Conservation (phyloP, 2,797 vertebrate species). For the Danionella dracula region DNA sequence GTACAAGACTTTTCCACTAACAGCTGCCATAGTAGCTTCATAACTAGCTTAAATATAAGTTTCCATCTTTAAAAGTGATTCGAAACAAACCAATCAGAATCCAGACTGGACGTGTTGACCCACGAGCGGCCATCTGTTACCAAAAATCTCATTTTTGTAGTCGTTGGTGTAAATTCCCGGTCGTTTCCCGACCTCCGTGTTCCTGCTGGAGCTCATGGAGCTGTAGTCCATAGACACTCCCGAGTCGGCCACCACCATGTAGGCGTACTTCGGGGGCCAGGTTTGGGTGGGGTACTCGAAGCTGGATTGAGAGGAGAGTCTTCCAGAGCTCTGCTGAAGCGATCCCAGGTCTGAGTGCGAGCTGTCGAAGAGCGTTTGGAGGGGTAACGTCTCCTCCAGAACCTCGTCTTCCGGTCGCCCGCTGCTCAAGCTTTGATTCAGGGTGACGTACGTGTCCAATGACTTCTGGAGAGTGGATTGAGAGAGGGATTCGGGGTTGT, state of each 20-base stretch:
- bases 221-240: constrained; percentile 82
- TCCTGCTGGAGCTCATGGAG: constrained; percentile 60
- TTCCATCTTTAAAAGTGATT: too few species aligned
- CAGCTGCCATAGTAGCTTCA: constrained; percentile 14
- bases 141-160: constrained; percentile 69
- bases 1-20: neutral
- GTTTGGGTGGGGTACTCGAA: constrained; percentile 65
- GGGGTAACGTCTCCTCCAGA: constrained; percentile 58
- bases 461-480: constrained; percentile 61
- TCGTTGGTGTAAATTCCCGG: constrained; percentile 64
- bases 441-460: constrained; percentile 71
- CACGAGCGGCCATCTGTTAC: constrained; percentile 38
- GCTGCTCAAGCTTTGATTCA: constrained; percentile 47
- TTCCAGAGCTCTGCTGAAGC: constrained; percentile 56
- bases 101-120: constrained; percentile 54
- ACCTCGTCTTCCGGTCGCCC: constrained; percentile 37
- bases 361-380: constrained; percentile 60
- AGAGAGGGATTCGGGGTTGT: constrained; percentile 45
- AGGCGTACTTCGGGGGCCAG: constrained; percentile 69
- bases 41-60: too few species aligned
- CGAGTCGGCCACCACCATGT: constrained; percentile 78
- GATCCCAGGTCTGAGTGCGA: constrained; percentile 67
- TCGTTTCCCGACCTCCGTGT: constrained; percentile 53
- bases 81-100: constrained; percentile 32
- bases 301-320: constrained; percentile 68